A percentile compares a stretch with the other conserved stretches of the same genome.
Conservation (phyloP, 1,140 invertebrate species). For the Chrysopa pallens region DNA sequence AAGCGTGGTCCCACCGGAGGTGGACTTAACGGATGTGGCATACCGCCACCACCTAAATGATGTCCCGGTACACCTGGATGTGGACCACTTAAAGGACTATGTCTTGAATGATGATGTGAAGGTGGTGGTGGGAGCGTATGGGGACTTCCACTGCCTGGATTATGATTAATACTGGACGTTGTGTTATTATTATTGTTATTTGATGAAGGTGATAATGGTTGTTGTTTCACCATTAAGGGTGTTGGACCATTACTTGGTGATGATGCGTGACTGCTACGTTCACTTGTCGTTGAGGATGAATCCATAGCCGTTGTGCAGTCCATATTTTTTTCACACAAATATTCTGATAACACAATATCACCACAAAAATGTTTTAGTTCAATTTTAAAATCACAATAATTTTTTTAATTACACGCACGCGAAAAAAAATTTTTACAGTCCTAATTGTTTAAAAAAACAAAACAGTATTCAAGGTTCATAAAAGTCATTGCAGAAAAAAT, state of each 20-base stretch:
- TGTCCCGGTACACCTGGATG: conserved; percentile 20
- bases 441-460: background rate
- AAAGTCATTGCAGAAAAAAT: no score
- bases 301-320: conserved; percentile 35
- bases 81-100: conserved; percentile 15
- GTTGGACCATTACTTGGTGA: conserved; percentile 29
- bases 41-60: conserved; percentile 13
- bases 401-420: background rate
- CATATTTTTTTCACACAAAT: conserved; percentile 13
- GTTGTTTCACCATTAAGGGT: conserved; percentile 13
- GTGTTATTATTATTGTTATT: conserved; percentile 21
- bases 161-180: conserved; percentile 20
- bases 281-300: conserved; percentile 44
- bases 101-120: conserved; percentile 16
- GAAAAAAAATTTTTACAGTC: no score
- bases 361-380: conserved; percentile 1
- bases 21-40: conserved; percentile 31
- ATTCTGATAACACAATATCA: conserved; percentile 1
- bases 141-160: conserved; percentile 15
- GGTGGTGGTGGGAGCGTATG: conserved; percentile 13
- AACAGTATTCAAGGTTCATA: conserved; percentile 8
- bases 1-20: conserved; percentile 34
- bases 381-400: conserved; percentile 8
- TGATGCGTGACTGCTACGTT: conserved; percentile 36
- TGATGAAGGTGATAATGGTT: conserved; percentile 31